phyloP scores from a whole-genome alignment of 1,140 invertebrate species.

The Pentalonia nigronervosa region DNA sequence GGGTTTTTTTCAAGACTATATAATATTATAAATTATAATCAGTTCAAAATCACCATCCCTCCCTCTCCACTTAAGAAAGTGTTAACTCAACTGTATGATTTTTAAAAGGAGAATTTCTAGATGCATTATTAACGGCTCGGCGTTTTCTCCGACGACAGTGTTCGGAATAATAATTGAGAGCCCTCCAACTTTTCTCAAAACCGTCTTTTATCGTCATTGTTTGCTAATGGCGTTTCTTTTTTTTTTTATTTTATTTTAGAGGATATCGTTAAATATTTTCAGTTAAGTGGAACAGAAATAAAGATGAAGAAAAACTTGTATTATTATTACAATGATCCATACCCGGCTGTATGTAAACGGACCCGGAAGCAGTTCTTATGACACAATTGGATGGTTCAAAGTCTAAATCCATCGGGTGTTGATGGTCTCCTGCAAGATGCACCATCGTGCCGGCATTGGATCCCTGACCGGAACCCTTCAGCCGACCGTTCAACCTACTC shows the following conservation, averaged over 20 bases:
- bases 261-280: conserved; percentile 53
- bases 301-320: background rate
- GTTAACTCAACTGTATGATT: conserved; percentile 52
- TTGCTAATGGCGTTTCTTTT: conserved; percentile 51
- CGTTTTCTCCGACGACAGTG: conserved; percentile 29
- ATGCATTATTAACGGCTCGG: conserved; percentile 50
- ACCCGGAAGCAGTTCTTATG: conserved; percentile 87
- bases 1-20: background rate
- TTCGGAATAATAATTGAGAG: conserved; percentile 54
- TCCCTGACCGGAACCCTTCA: conserved; percentile 68
- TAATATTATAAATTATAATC: conserved; percentile 47
- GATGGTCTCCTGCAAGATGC: conserved; percentile 62
- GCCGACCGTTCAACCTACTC: conserved; percentile 85
- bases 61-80: conserved; percentile 63
- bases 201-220: conserved; percentile 53
- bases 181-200: conserved; percentile 42
- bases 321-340: conserved; percentile 61
- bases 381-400: conserved; percentile 87
- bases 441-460: conserved; percentile 65
- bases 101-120: conserved; percentile 11
- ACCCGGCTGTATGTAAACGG: conserved; percentile 91
- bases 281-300: conserved; percentile 39
- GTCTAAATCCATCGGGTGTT: conserved; percentile 70
- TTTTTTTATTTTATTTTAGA: conserved; percentile 1
- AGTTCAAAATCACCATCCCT: background rate